Conservation (phyloP, 1,140 invertebrate genomes). For the Manduca sexta region DNA sequence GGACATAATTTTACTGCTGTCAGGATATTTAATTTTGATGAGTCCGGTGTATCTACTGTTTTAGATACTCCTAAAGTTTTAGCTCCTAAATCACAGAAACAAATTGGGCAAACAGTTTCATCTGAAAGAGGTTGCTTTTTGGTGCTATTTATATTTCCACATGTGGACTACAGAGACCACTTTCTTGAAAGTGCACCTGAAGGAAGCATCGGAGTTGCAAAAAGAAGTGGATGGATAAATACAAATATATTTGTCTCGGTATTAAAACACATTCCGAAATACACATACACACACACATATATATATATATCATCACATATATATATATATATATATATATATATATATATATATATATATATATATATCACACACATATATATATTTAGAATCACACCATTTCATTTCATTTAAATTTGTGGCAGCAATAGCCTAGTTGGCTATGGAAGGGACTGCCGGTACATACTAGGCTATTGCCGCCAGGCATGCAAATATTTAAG, state of each 20-base stretch:
- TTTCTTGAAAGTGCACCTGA: conserved; percentile 55
- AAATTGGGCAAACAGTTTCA: neutral
- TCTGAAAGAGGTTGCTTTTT: neutral
- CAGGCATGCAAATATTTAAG: no score
- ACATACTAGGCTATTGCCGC: no score
- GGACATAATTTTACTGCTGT: conserved; percentile 6
- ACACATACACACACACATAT: no score
- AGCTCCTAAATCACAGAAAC: neutral
- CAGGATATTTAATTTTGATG: conserved; percentile 21
- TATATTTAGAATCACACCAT: no score
- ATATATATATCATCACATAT: no score
- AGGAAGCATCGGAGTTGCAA: conserved; percentile 49
- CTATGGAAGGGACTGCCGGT: no score
- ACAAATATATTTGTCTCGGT: neutral
- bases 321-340: no score
- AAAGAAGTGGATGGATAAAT: conserved; percentile 67
- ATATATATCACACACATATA: no score
- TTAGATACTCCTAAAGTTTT: neutral
- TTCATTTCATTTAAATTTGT: no score
- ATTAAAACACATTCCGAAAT: no score
- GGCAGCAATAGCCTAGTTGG: no score
- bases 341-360: no score
- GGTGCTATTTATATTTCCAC: conserved; percentile 41
- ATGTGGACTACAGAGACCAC: conserved; percentile 39
- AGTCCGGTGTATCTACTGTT: neutral